Conservation (phyloP, 2,888 invertebrate genomes). For the Oxystoma pomonae region DNA sequence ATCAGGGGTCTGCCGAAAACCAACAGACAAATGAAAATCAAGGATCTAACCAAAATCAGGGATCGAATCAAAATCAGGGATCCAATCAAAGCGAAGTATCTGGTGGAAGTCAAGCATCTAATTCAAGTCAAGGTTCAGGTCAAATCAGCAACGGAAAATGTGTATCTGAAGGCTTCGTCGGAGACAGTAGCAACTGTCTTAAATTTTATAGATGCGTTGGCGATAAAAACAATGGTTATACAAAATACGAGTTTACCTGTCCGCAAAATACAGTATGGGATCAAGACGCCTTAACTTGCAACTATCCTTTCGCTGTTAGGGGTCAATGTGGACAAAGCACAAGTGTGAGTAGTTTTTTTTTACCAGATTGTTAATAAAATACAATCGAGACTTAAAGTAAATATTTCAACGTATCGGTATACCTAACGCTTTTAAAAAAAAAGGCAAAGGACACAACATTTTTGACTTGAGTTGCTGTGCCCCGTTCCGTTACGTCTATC, state of each 20-base stretch:
- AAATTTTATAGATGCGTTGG: constrained; percentile 73
- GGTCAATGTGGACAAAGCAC: constrained; percentile 33
- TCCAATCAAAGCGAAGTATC: constrained; percentile 19
- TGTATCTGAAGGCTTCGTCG: constrained; percentile 64
- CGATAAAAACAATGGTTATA: constrained; percentile 56
- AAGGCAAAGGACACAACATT: too few species aligned
- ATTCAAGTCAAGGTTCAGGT: constrained; percentile 26
- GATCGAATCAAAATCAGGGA: constrained; percentile 14
- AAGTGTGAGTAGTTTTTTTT: too few species aligned
- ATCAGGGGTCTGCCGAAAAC: constrained; percentile 11
- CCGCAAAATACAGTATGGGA: constrained; percentile 78
- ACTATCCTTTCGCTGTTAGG: constrained; percentile 61
- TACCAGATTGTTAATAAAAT: constrained; percentile 70
- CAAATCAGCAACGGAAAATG: constrained; percentile 26
- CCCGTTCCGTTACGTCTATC: too few species aligned
- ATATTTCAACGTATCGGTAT: too few species aligned
- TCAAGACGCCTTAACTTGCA: constrained; percentile 62
- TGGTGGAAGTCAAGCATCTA: constrained; percentile 7
- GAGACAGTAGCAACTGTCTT: constrained; percentile 64
- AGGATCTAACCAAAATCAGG: constrained; percentile 18
- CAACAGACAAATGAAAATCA: constrained; percentile 12
- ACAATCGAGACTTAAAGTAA: too few species aligned
- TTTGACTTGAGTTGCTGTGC: too few species aligned
- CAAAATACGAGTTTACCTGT: constrained; percentile 68
- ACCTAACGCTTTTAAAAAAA: too few species aligned